Conservation (phyloP, 2,888 invertebrate genomes). For the Meloe dianella region DNA sequence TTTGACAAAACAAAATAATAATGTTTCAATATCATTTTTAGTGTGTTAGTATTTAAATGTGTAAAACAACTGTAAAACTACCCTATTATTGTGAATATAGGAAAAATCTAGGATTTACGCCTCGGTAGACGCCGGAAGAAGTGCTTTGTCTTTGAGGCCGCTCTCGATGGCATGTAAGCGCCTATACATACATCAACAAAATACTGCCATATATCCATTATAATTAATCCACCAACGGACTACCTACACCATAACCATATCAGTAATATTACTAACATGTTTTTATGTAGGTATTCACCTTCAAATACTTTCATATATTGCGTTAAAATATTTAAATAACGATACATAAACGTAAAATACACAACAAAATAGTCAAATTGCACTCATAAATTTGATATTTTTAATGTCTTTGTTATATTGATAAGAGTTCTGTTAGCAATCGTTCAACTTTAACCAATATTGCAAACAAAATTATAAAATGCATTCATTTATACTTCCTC, state of each 20-base stretch:
- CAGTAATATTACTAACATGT: not conserved
- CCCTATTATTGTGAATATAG: not conserved
- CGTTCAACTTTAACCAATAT: not conserved
- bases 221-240: slow-evolving; percentile 7
- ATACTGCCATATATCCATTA: slow-evolving; percentile 1
- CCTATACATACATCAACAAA: not conserved
- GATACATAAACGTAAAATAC: not conserved
- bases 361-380: not conserved
- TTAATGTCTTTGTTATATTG: not conserved
- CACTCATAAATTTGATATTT: not conserved
- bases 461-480: not conserved
- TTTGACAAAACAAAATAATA: not conserved
- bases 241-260: not conserved
- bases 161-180: slow-evolving; percentile 9
- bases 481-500: slow-evolving; percentile 13
- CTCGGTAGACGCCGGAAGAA: slow-evolving; percentile 12
- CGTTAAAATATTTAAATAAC: not conserved
- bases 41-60: not conserved
- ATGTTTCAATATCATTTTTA: not conserved
- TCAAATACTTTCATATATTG: slow-evolving; percentile 4
- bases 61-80: not conserved
- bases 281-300: not conserved
- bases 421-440: not conserved
- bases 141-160: slow-evolving; percentile 8
- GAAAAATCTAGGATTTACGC: slow-evolving; percentile 7